Percentiles rank a stretch among this genome's conserved stretches.
Evolutionary conservation across 2,888 invertebrate species (phyloP).

Genomic region (Hyposoter dolosus): DNA sequence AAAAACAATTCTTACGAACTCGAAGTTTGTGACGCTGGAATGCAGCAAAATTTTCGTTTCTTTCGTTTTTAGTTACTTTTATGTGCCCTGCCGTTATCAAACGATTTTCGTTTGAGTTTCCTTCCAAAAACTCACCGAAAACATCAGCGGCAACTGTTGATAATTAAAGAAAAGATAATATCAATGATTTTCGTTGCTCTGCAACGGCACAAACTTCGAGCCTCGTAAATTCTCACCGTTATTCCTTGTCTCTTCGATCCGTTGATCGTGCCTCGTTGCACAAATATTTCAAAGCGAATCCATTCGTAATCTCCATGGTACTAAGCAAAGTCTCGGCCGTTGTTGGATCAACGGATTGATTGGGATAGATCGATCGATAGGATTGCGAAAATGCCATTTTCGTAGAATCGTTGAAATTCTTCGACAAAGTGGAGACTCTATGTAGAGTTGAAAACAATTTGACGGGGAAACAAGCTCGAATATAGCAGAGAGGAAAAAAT

Average conservation of each 20-base stretch:
- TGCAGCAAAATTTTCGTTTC: background rate
- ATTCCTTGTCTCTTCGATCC: slow-evolving; percentile 15
- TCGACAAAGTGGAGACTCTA: too few species aligned
- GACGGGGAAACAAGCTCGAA: background rate
- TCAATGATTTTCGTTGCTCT: background rate
- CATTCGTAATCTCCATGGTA: background rate
- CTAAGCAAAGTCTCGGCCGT: background rate
- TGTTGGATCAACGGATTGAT: slow-evolving; percentile 14
- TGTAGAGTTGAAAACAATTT: background rate
- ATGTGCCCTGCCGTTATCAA: background rate
- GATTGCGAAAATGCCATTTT: background rate
- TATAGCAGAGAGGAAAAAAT: background rate
- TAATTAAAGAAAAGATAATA: background rate
- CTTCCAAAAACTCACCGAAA: background rate
- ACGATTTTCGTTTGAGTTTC: background rate
- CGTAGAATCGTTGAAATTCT: background rate
- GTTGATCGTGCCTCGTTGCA: slow-evolving; percentile 14
- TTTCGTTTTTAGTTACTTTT: background rate
- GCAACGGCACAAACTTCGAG: background rate
- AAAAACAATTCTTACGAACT: slow-evolving; percentile 19
- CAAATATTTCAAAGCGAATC: background rate
- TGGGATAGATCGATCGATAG: background rate
- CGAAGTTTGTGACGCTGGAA: background rate
- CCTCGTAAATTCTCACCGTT: slow-evolving; percentile 1
- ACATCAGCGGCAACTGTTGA: background rate